phyloP scores from a whole-genome alignment of 2,113 vertebrate genomes.

The Paramormyrops kingsleyae region DNA sequence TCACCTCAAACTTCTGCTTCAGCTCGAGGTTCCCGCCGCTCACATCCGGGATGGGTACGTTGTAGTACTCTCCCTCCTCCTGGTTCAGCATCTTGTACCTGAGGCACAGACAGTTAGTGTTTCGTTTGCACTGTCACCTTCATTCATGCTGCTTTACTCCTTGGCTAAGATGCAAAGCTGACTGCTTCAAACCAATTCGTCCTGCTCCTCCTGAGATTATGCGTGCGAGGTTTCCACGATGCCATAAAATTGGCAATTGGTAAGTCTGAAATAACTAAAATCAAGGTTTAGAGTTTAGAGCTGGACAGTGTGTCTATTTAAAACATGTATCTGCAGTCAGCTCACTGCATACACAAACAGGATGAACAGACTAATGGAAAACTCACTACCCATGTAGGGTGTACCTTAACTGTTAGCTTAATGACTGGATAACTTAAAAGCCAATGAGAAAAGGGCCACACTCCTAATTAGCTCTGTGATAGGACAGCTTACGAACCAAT shows the following conservation, averaged over 20 bases:
- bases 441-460: not conserved
- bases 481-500: not conserved
- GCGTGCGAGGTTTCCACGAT: not conserved
- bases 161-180: not conserved
- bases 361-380: not conserved
- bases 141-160: not conserved
- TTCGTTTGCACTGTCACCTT: not conserved
- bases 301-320: not conserved
- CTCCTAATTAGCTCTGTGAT: not conserved
- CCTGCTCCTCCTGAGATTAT: not conserved
- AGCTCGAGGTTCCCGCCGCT: constrained; percentile 83
- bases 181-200: not conserved
- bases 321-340: not conserved
- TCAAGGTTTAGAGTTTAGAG: not conserved
- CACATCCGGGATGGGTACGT: constrained; percentile 90
- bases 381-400: not conserved
- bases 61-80: constrained; percentile 96
- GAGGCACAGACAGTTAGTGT: not conserved
- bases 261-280: not conserved
- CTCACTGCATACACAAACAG: not conserved
- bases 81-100: constrained; percentile 95
- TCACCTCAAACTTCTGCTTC: constrained; percentile 94
- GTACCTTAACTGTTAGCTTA: not conserved
- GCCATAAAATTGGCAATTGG: not conserved
- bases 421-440: not conserved